Percentiles rank a stretch among this genome's conserved stretches.
These are phyloP conservation scores for Melieria omissa DNA, from an alignment of 2,888 invertebrate species.

Conservation along the genomic window DNA sequence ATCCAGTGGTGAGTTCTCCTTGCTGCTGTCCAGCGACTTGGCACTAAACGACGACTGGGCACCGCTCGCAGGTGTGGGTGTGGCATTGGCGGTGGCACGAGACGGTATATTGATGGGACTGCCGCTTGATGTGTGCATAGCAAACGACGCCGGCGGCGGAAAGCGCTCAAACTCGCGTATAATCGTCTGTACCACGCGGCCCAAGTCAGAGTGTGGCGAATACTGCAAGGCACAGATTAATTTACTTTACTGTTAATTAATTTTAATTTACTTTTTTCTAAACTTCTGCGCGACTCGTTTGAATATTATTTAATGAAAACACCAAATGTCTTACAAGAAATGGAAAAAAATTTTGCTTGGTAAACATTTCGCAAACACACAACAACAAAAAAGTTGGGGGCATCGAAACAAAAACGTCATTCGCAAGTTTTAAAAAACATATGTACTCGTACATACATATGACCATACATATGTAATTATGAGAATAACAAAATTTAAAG, in stretches of 20 bases:
- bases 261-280: no score
- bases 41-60: constrained; percentile 35
- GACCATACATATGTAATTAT: background rate
- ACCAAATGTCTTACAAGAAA: no score
- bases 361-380: no score
- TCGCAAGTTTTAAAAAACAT: background rate
- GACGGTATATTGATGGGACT: constrained; percentile 41
- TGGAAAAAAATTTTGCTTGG: no score
- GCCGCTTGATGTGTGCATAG: constrained; percentile 11
- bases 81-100: constrained; percentile 38
- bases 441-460: background rate
- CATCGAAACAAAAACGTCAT: constrained; percentile 6
- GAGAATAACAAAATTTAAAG: no score
- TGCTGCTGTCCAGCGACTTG: constrained; percentile 50
- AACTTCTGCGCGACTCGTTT: no score
- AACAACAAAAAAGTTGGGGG: background rate
- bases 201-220: constrained; percentile 82
- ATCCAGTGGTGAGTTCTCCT: constrained; percentile 49
- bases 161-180: constrained; percentile 80
- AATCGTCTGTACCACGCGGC: constrained; percentile 83
- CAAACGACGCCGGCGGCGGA: constrained; percentile 62
- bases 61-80: constrained; percentile 11
- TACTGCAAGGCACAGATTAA: constrained; percentile 67
- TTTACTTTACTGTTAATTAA: no score
- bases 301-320: no score